A percentile compares a stretch with the other conserved stretches of the same genome.
Evolutionary conservation across 2,888 invertebrate species (phyloP).

Genomic region (Pyrochroa serraticornis): DNA sequence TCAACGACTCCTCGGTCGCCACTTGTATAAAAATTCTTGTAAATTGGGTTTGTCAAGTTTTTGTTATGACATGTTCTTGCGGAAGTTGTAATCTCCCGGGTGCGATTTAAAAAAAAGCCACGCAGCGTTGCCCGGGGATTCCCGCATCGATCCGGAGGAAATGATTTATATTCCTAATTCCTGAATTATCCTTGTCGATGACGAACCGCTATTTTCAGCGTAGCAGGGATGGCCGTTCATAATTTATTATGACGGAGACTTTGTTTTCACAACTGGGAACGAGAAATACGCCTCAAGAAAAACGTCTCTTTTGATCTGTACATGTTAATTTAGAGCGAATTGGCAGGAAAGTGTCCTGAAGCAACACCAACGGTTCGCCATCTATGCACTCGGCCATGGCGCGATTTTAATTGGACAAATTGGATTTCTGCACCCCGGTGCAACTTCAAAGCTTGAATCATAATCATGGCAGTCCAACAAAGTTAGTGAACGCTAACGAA

Average conservation of each 20-base stretch:
- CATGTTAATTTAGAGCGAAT: too few species aligned
- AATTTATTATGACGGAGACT: constrained; percentile 2
- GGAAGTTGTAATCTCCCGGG: constrained; percentile 36
- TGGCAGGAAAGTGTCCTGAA: too few species aligned
- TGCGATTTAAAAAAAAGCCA: constrained; percentile 26
- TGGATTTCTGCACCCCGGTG: too few species aligned
- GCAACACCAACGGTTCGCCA: too few species aligned
- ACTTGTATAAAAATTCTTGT: constrained; percentile 36
- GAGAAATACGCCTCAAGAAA: too few species aligned
- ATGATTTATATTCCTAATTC: constrained; percentile 25
- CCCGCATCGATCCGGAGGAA: constrained; percentile 3
- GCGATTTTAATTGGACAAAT: too few species aligned
- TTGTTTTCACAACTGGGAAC: too few species aligned
- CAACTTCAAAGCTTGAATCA: too few species aligned
- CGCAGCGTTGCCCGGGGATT: background rate
- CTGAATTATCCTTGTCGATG: constrained; percentile 14
- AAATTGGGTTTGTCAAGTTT: constrained; percentile 42
- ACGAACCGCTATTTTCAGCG: background rate
- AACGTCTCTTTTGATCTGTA: too few species aligned
- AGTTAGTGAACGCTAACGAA: too few species aligned
- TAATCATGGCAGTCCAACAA: too few species aligned
- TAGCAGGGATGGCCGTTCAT: constrained; percentile 2
- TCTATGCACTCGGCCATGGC: too few species aligned
- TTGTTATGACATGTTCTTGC: constrained; percentile 27
- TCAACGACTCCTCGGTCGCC: constrained; percentile 25